Conservation (phyloP, 2,113 vertebrate species). For the Gila orcuttii region DNA sequence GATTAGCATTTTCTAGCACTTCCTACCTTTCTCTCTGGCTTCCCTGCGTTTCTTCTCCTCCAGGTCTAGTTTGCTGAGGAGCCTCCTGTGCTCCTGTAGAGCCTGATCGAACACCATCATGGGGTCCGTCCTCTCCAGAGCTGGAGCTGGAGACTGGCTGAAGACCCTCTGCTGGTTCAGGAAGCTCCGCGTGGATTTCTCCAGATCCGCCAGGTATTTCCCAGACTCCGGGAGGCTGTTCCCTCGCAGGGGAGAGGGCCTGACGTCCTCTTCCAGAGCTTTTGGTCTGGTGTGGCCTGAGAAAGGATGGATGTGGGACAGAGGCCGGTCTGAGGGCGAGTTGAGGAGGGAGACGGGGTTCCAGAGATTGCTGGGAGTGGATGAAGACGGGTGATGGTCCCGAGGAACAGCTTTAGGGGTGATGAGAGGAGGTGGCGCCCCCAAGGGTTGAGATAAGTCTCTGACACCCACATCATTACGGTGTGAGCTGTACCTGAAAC, state of each 20-base stretch:
- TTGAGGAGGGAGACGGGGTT: conserved; percentile 91
- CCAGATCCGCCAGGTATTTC: conserved; percentile 88
- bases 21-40: conserved; percentile 90
- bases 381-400: conserved; percentile 73
- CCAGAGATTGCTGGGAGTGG: conserved; percentile 90
- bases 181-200: conserved; percentile 87
- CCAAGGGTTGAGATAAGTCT: conserved; percentile 86
- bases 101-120: conserved; percentile 89
- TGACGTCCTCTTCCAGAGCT: conserved; percentile 81
- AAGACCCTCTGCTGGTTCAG: conserved; percentile 86
- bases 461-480: conserved; percentile 80
- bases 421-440: conserved; percentile 92
- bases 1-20: background rate
- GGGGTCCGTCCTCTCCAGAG: conserved; percentile 69
- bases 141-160: conserved; percentile 65
- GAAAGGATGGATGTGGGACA: conserved; percentile 74
- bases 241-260: conserved; percentile 74
- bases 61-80: conserved; percentile 95
- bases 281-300: conserved; percentile 77
- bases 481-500: conserved; percentile 75
- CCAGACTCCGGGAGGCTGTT: conserved; percentile 73
- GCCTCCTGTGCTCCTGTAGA: conserved; percentile 88
- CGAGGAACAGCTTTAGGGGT: conserved; percentile 90
- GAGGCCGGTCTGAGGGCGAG: conserved; percentile 75
- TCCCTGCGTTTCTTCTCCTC: conserved; percentile 91